A percentile compares a stretch with the other conserved stretches of the same genome.
Evolutionary conservation across 2,113 vertebrate species (phyloP).

Genomic region (Megaptera novaeangliae): DNA sequence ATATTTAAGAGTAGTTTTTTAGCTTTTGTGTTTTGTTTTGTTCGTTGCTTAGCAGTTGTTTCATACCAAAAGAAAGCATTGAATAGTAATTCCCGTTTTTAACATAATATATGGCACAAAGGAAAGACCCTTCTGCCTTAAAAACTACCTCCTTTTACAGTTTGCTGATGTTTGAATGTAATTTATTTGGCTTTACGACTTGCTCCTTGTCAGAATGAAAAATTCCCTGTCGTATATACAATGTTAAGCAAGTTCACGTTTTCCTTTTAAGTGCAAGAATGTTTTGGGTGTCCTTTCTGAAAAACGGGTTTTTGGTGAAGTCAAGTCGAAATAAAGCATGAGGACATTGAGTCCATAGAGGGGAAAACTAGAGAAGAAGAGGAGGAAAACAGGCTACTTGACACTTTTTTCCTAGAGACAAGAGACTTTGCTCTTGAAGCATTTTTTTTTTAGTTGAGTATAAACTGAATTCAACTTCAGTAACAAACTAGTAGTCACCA

Average conservation of each 20-base stretch:
- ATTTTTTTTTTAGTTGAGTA: neutral
- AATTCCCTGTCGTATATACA: neutral
- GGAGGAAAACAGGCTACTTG: neutral
- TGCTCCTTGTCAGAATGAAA: neutral
- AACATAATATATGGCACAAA: neutral
- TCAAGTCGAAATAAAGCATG: neutral
- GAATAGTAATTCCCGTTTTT: neutral
- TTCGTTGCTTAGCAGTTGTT: neutral
- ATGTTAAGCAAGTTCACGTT: neutral
- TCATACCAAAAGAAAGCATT: neutral
- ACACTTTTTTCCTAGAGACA: neutral
- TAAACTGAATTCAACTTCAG: neutral
- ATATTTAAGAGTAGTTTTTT: neutral
- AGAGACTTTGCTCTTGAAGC: neutral
- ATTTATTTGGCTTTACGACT: neutral
- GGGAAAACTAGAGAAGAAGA: neutral
- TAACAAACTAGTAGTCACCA: neutral
- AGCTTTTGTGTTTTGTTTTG: neutral
- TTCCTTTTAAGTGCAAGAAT: neutral
- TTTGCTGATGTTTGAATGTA: neutral
- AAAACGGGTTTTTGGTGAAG: neutral
- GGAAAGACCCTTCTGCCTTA: neutral
- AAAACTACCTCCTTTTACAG: neutral
- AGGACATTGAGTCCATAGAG: neutral
- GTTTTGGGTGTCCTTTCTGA: neutral